Conservation (phyloP, 2,888 invertebrate species). For the Zaprionus obscuricornis region DNA sequence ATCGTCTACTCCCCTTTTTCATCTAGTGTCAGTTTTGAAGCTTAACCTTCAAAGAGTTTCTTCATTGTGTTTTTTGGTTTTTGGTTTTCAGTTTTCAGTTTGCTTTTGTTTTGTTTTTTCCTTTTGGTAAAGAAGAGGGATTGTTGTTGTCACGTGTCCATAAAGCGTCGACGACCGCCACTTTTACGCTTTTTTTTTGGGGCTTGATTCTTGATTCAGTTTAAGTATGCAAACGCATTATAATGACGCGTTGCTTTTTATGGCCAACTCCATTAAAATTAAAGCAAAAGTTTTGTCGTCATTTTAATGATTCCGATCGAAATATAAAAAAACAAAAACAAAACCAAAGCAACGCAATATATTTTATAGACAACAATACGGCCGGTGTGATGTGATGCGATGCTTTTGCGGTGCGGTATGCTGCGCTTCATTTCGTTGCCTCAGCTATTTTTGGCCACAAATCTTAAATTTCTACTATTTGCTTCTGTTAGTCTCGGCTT, state of each 20-base stretch:
- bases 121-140: constrained; percentile 28
- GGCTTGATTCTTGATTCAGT: constrained; percentile 64
- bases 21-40: constrained; percentile 17
- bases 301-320: constrained; percentile 65
- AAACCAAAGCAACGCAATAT: constrained; percentile 17
- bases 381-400: too few species aligned
- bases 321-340: constrained; percentile 45
- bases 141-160: constrained; percentile 75
- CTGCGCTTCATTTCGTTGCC: too few species aligned
- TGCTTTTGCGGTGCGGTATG: too few species aligned
- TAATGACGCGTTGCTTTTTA: constrained; percentile 69
- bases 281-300: constrained; percentile 72
- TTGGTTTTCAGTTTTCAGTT: too few species aligned
- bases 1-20: background rate
- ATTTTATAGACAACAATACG: constrained; percentile 31
- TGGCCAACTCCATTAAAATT: constrained; percentile 74
- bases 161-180: constrained; percentile 54
- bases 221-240: constrained; percentile 77
- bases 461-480: constrained; percentile 11
- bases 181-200: constrained; percentile 48
- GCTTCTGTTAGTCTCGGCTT: constrained; percentile 33
- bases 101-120: background rate
- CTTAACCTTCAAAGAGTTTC: constrained; percentile 69
- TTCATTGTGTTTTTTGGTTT: constrained; percentile 40
- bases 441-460: constrained; percentile 31